Conservation (phyloP, 2,113 vertebrate genomes). For the Strigops habroptila region DNA sequence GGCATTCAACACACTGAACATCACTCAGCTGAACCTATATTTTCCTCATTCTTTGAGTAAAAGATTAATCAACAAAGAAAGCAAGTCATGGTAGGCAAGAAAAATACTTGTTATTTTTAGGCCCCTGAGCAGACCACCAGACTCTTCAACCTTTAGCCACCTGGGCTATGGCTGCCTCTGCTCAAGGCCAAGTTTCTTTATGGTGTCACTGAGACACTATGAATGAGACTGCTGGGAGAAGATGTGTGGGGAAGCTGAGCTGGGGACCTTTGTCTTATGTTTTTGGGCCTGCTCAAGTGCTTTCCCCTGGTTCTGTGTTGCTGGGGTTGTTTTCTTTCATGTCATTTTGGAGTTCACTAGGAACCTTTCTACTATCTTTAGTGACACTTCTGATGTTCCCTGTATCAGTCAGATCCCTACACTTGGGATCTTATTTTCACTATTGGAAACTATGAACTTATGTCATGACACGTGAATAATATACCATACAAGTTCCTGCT, state of each 20-base stretch:
- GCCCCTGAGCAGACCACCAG: neutral
- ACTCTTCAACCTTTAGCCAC: neutral
- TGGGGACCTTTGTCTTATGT: neutral
- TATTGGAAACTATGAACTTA: neutral
- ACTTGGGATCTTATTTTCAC: neutral
- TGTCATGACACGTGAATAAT: neutral
- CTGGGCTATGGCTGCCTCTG: neutral
- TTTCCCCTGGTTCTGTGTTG: neutral
- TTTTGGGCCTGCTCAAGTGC: neutral
- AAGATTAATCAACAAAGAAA: neutral
- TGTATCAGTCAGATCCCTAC: neutral
- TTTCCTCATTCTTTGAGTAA: neutral
- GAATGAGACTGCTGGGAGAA: neutral
- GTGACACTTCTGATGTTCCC: neutral
- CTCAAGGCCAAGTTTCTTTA: neutral
- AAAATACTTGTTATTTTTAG: neutral
- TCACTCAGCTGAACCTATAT: neutral
- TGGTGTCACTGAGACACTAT: accelerated
- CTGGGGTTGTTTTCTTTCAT: neutral
- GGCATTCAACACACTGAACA: neutral
- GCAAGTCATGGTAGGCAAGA: neutral
- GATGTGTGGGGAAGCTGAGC: neutral
- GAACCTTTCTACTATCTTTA: neutral
- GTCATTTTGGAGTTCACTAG: neutral
- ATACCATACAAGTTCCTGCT: neutral